These are phyloP conservation scores for Rallus crepitans DNA, from an alignment of 2,797 vertebrate species.

Conservation along the genomic window DNA sequence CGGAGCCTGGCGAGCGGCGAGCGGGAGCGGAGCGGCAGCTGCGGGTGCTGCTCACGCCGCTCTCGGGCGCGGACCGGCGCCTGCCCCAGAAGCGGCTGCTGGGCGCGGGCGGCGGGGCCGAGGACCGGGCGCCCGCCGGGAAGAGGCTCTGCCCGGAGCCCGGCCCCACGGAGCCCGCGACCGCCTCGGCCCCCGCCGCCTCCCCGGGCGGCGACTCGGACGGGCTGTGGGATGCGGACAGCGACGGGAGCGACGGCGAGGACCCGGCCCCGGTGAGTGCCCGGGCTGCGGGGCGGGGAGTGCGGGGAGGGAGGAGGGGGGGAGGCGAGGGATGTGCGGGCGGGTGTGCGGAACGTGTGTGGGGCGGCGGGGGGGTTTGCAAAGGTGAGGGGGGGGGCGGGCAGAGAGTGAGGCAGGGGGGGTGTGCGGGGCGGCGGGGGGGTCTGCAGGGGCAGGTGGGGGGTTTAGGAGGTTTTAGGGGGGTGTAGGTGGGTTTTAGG, in stretches of 20 bases:
- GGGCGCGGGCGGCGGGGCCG: neutral
- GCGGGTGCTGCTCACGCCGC: slow-evolving; percentile 48
- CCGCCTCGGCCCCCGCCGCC: neutral
- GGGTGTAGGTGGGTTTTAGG: too few species aligned
- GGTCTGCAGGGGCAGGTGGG: too few species aligned
- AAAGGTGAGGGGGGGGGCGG: too few species aligned
- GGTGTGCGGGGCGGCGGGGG: too few species aligned
- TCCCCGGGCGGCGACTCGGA: neutral
- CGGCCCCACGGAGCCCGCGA: neutral
- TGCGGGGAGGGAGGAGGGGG: too few species aligned
- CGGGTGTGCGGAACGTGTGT: too few species aligned
- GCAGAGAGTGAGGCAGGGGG: too few species aligned
- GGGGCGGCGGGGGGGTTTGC: too few species aligned
- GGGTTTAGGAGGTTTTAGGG: too few species aligned
- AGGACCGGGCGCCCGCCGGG: neutral
- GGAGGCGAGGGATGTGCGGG: too few species aligned
- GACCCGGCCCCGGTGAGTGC: neutral
- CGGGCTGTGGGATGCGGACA: neutral
- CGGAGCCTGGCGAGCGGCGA: neutral
- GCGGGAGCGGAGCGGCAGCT: neutral
- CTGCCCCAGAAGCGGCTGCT: neutral
- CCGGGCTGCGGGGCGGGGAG: too few species aligned
- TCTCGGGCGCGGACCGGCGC: neutral
- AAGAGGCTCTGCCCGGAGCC: neutral
- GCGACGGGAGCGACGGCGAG: neutral